Conservation (phyloP, 2,888 invertebrate genomes). For the Scrobipalpa atriplicella region DNA sequence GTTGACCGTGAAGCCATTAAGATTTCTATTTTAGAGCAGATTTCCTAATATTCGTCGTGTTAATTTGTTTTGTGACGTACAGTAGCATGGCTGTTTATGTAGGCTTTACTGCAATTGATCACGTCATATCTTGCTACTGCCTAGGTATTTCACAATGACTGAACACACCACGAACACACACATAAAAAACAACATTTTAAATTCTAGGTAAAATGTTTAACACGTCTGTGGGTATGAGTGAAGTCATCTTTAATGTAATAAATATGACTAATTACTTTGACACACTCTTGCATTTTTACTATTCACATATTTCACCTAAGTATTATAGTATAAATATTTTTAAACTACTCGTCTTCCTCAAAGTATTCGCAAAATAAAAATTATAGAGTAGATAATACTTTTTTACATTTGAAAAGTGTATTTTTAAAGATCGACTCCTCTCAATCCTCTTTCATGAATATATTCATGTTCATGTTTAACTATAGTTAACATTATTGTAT, state of each 20-base stretch:
- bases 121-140: constrained; percentile 42
- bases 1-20: constrained; percentile 27
- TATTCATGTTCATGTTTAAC: too few relatives aligned
- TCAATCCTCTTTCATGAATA: too few relatives aligned
- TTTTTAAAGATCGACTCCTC: too few relatives aligned
- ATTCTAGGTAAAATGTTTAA: constrained; percentile 7
- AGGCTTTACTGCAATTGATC: constrained; percentile 43
- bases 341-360: too few relatives aligned
- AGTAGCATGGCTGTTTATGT: constrained; percentile 27
- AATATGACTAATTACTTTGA: constrained; percentile 2
- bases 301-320: too few relatives aligned
- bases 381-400: too few relatives aligned
- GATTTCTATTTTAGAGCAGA: constrained; percentile 16
- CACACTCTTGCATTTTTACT: not conserved
- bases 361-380: too few relatives aligned
- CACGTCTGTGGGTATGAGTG: not conserved
- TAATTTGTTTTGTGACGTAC: constrained; percentile 18
- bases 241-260: not conserved
- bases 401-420: too few relatives aligned
- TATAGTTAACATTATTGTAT: too few relatives aligned
- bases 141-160: constrained; percentile 20
- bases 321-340: too few relatives aligned
- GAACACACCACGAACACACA: not conserved
- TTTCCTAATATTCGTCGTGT: constrained; percentile 21
- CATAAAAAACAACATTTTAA: not conserved